These are phyloP conservation scores for Cacatua alba DNA, from an alignment of 2,113 vertebrate genomes.

Conservation along the genomic window DNA sequence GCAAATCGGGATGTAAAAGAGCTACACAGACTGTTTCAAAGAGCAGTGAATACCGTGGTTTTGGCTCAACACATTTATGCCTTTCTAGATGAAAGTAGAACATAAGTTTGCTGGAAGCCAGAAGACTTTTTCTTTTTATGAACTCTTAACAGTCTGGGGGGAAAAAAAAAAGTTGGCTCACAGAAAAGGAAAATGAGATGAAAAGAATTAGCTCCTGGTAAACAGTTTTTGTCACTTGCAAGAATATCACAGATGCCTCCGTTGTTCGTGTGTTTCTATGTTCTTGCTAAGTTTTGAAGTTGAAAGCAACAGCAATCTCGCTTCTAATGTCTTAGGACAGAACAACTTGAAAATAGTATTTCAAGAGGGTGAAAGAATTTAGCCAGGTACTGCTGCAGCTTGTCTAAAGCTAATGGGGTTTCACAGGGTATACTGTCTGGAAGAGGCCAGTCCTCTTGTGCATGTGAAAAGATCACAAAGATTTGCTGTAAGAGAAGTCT, in stretches of 20 bases:
- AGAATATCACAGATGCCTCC: neutral
- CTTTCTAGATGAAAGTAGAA: conserved; percentile 48
- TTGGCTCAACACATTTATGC: conserved; percentile 7
- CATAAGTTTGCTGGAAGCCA: conserved; percentile 41
- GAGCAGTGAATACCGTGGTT: neutral
- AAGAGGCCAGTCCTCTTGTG: neutral
- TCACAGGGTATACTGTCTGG: neutral
- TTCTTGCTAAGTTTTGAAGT: neutral
- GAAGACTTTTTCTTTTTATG: neutral
- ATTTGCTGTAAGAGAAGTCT: neutral
- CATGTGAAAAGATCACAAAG: neutral
- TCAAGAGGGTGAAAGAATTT: neutral
- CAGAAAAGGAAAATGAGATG: neutral
- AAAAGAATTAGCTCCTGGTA: neutral
- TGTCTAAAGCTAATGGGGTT: neutral
- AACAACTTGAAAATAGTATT: neutral
- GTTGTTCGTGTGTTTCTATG: neutral
- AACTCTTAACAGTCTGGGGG: neutral
- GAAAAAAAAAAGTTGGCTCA: neutral
- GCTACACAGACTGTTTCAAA: neutral
- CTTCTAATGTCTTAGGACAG: neutral
- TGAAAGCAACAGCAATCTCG: neutral
- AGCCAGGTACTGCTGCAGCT: neutral
- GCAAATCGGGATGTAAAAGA: neutral
- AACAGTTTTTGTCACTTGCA: neutral